Conservation (phyloP, 2,797 vertebrate species). For the Lates japonicus region DNA sequence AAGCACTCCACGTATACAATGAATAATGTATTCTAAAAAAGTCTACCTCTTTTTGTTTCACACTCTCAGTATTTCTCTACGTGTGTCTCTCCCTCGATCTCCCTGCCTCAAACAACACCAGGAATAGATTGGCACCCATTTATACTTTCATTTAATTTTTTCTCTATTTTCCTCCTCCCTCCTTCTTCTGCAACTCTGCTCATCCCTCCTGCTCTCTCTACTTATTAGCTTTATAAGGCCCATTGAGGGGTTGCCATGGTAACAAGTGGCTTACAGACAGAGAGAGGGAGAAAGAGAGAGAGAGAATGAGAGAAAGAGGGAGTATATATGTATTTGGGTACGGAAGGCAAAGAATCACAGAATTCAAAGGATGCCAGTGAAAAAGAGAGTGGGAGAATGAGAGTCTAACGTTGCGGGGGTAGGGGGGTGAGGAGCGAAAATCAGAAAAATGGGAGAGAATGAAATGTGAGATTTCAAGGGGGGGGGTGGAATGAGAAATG, state of each 20-base stretch:
- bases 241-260: conserved; percentile 88
- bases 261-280: conserved; percentile 82
- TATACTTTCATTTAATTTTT: conserved; percentile 66
- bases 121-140: conserved; percentile 72
- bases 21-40: conserved; percentile 5
- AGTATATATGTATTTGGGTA: conserved; percentile 70
- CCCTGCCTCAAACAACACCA: conserved; percentile 54
- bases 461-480: conserved; percentile 63
- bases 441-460: conserved; percentile 54
- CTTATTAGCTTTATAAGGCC: conserved; percentile 84
- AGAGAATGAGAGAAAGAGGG: conserved; percentile 43
- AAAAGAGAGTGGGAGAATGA: conserved; percentile 63
- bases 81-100: conserved; percentile 4
- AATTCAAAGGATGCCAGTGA: conserved; percentile 75
- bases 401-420: conserved; percentile 31
- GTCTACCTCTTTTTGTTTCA: conserved; percentile 13
- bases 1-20: conserved; percentile 1
- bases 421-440: conserved; percentile 17
- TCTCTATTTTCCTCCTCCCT: conserved; percentile 17
- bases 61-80: background rate
- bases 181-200: conserved; percentile 48
- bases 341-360: conserved; percentile 67
- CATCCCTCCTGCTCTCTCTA: conserved; percentile 67
- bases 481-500: conserved; percentile 56
- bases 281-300: conserved; percentile 46